These are phyloP conservation scores for Drosophila sturtevanti DNA, from an alignment of 1,140 invertebrate genomes.

Conservation along the genomic window DNA sequence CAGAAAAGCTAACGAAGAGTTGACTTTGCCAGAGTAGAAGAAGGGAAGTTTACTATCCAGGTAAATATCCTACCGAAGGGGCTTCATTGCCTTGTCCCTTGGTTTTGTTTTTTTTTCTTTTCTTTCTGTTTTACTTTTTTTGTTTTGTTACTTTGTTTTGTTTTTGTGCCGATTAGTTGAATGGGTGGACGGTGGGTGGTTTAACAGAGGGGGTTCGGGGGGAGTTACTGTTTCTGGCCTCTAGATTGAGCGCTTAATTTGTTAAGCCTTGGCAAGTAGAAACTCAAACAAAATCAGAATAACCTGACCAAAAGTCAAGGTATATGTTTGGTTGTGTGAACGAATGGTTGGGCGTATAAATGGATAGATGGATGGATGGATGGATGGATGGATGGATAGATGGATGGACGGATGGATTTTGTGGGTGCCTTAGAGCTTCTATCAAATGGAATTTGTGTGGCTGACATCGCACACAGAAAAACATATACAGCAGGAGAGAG, in stretches of 20 bases:
- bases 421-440: conserved; percentile 56
- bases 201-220: not conserved
- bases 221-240: conserved; percentile 34
- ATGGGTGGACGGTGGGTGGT: not conserved
- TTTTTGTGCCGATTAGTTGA: conserved; percentile 8
- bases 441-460: conserved; percentile 60
- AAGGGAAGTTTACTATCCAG: conserved; percentile 15
- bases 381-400: conserved; percentile 18
- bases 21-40: conserved; percentile 24
- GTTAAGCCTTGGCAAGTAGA: conserved; percentile 79
- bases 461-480: conserved; percentile 51
- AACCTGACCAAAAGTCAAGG: conserved; percentile 79
- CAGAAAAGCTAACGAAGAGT: conserved; percentile 36
- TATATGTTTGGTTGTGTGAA: conserved; percentile 48
- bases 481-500: not conserved
- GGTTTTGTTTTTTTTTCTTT: conserved; percentile 29
- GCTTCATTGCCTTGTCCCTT: not conserved
- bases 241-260: conserved; percentile 81
- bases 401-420: conserved; percentile 49
- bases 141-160: conserved; percentile 22
- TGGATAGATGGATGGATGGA: conserved; percentile 25
- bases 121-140: too few relatives aligned
- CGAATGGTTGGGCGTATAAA: conserved; percentile 18
- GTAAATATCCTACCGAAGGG: not conserved
- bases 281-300: conserved; percentile 81